Evolutionary conservation across 2,113 vertebrate species (phyloP).

Genomic region (Anguilla japonica): DNA sequence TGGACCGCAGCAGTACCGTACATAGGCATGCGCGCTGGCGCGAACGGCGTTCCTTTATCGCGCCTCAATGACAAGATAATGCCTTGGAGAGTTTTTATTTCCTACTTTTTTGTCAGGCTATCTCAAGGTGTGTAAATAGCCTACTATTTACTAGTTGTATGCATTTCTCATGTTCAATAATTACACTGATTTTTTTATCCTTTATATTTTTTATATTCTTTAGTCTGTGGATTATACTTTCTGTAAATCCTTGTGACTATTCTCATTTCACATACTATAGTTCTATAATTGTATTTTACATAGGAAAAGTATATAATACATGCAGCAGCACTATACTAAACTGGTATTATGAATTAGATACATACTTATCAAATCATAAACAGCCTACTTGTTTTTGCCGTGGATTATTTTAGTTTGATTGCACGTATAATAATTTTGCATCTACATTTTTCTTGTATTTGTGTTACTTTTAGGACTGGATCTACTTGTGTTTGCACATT

Average conservation of each 20-base stretch:
- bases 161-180: too few relatives aligned
- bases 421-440: not conserved
- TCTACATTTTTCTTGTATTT: not conserved
- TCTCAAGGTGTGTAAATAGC: too few relatives aligned
- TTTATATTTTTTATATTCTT: too few relatives aligned
- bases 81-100: too few relatives aligned
- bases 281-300: not conserved
- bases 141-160: too few relatives aligned
- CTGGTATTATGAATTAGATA: not conserved
- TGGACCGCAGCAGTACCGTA: slow-evolving; percentile 9
- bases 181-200: too few relatives aligned
- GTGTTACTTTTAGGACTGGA: not conserved
- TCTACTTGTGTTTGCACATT: not conserved
- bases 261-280: not conserved
- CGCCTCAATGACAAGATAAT: too few relatives aligned
- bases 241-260: too few relatives aligned
- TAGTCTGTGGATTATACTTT: too few relatives aligned
- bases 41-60: not conserved
- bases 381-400: not conserved
- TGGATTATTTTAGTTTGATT: not conserved
- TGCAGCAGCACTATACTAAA: not conserved
- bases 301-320: not conserved
- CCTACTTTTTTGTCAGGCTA: too few relatives aligned
- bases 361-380: not conserved
- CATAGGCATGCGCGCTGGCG: not conserved